Evolutionary conservation across 2,113 vertebrate genomes (phyloP), one percentile per base, ranked within the genome.

Genomic region (Telmatochromis sp.): DNA sequence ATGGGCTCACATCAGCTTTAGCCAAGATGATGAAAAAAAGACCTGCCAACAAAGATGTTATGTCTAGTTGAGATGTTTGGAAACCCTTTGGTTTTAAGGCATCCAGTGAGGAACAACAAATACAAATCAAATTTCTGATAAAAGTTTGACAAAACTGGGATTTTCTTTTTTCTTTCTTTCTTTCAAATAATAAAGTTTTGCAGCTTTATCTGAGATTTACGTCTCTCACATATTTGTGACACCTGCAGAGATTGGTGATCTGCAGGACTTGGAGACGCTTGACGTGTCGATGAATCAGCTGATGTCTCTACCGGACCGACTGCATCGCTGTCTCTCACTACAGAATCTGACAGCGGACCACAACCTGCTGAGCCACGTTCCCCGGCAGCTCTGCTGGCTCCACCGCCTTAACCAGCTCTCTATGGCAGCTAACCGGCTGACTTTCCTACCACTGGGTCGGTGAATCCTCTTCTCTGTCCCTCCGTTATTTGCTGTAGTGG

Each of bases 401-500:
- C 97, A 97, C 23, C 97, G 97, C 94, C 98, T 99, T 96, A 99
- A 97, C 12, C 98, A 99, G 96, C 97, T 99, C 89, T 99, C 98
- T 91, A 97, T 99, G 98, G 98, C 98, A 8, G 97, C 98, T 35
- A 99, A 99, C 96, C 95, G 96, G 79, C 97, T 99, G 33, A 96
- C 95, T 0, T 98, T 97, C 91, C 93, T 99, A 85, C 98, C 98
- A 2, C 97, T 94, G 1, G 95, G 95, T 96, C 28, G 7, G 91
- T 53, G 12, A 15, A 19, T 4, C 14, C 31, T 19, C 5, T 31
- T 13, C 6, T 31, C 21, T 40, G 33, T 11, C 11, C 9, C n/a
- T 31, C 37, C 58, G 17, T 15, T 10, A 4, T 37, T 47, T 82
- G 21, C 47, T 28, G 0, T 68, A 14, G 51, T 5, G n/a, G n/a